A percentile compares a stretch with the other conserved stretches of the same genome.
These are phyloP conservation scores for Calliopsis andreniformis DNA, from an alignment of 1,140 invertebrate genomes.

Conservation along the genomic window DNA sequence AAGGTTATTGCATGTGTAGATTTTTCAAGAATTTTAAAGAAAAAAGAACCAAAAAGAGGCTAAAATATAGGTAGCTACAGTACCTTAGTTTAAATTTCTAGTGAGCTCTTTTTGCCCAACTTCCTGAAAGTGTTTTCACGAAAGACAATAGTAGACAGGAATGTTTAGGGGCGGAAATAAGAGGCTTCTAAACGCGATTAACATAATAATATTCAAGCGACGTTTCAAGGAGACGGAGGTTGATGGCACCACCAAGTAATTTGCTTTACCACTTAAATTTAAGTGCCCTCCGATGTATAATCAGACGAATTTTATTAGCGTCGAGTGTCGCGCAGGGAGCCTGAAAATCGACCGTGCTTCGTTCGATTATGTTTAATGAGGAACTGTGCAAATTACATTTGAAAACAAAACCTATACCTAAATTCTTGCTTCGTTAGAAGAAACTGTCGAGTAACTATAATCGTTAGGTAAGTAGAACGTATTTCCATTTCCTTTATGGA, in stretches of 20 bases:
- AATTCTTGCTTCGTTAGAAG: slow-evolving; percentile 21
- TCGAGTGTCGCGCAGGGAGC: not conserved
- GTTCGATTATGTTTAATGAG: slow-evolving; percentile 9
- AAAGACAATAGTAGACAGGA: slow-evolving; percentile 14
- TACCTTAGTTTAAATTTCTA: no score
- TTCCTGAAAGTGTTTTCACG: not conserved
- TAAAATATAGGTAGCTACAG: no score
- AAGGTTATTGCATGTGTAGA: no score
- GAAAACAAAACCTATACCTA: slow-evolving; percentile 40
- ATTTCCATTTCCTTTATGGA: no score
- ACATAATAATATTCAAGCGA: slow-evolving; percentile 54
- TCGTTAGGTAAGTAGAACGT: no score
- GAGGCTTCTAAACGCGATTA: slow-evolving; percentile 40
- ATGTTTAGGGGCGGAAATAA: slow-evolving; percentile 28
- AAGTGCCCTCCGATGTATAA: slow-evolving; percentile 65
- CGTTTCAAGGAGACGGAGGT: slow-evolving; percentile 29
- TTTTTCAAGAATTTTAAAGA: no score
- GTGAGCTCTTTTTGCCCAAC: no score
- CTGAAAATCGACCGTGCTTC: slow-evolving; percentile 11
- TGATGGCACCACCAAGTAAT: slow-evolving; percentile 46
- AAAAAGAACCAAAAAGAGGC: no score
- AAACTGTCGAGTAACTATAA: no score
- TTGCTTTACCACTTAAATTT: slow-evolving; percentile 62
- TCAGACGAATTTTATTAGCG: slow-evolving; percentile 61
- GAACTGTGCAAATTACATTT: not conserved